Base-by-base conservation (phyloP, 2,113 vertebrate genomes). In the Xenopus laevis region DNA sequence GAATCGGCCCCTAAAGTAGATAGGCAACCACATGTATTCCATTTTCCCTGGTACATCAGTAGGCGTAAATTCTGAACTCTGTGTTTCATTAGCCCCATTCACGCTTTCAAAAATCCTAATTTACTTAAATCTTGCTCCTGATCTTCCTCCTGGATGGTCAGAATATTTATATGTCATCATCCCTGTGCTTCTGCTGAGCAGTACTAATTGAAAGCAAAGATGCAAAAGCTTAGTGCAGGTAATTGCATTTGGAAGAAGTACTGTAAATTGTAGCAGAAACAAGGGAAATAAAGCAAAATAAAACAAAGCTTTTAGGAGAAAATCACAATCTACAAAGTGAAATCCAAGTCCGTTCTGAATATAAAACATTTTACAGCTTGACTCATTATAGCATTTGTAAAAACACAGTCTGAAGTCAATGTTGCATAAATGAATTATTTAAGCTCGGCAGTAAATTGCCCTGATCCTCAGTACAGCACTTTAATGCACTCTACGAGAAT, bases 381-480 rank as follows among this genome's bases (percentile, higher is more conserved):
- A 91, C 91, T 95, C 91, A 93, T 95, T 94, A 95, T 78, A 82
- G 88, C 84, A 65, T 93, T 95, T 94, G 85, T 91, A 93, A 93
- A 95, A 96, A 94, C 91, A 91, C 87, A 87, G 90, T 89, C 89
- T 87, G 85, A 89, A 89, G 90, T 89, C 88, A 90, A 84, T 83
- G 86, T 86, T 89, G 91, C 91, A 90, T 89, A 89, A 92, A 91
- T 95, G 91, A 94, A 94, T 95, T 95, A 94, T 94, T 96, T 92
- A 94, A 91, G 87, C 86, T 87, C 87, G 86, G 82, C 79, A 87
- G 90, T 86, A 90, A 91, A 92, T 90, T 82, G 84, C 85, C 85
- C 83, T 85, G 84, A 89, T 85, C 83, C 88, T 81, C 80, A 82
- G 86, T 82, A 86, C 86, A 83, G 86, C 79, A 87, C 87, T 89